Evolutionary conservation across 2,888 invertebrate species (phyloP).

Genomic region (Congeria kusceri): DNA sequence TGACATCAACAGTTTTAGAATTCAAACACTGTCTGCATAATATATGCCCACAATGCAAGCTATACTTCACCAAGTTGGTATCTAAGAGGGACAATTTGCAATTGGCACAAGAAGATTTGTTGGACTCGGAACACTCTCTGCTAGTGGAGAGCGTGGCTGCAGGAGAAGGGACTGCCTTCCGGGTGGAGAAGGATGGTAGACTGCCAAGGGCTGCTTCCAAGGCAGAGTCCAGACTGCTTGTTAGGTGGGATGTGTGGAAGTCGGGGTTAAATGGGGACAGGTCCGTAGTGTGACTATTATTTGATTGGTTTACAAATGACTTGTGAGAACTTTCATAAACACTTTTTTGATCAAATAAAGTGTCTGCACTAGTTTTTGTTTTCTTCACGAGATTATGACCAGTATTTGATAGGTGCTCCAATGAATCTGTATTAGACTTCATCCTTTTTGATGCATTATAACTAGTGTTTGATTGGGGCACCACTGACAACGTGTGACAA

Average conservation of each 20-base stretch:
- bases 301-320: not conserved
- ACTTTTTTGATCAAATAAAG: not conserved
- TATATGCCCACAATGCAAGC: conserved; percentile 64
- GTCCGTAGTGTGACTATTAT: not conserved
- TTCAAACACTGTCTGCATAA: conserved; percentile 62
- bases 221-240: conserved; percentile 70
- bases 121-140: not conserved
- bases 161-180: not conserved
- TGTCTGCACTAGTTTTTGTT: no score
- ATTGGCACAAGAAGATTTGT: conserved; percentile 13
- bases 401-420: no score
- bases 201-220: conserved; percentile 62
- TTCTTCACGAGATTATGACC: no score
- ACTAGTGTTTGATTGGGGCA: no score
- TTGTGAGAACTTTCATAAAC: not conserved
- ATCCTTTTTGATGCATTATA: no score
- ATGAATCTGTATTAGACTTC: no score
- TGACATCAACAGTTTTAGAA: not conserved
- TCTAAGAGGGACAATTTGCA: conserved; percentile 14
- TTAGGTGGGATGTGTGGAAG: conserved; percentile 61
- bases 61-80: conserved; percentile 52
- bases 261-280: no score
- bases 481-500: no score
- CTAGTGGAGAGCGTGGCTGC: not conserved
- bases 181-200: conserved; percentile 70